phyloP scores from a whole-genome alignment of 2,888 invertebrate species.

The Lampropteryx suffumata region DNA sequence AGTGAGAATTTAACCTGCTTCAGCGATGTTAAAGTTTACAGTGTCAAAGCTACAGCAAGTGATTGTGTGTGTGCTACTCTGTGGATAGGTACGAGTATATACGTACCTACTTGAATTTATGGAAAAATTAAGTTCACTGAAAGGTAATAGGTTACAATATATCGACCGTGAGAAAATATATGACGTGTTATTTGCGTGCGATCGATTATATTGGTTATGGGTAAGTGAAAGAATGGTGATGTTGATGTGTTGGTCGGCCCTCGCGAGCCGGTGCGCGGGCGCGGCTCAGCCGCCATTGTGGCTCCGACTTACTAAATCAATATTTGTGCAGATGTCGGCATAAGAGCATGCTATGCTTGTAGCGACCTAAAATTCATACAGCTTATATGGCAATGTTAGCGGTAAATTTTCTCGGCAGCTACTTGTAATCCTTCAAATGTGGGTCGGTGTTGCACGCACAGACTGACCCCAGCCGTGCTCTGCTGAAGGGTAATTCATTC shows the following conservation, averaged over 20 bases:
- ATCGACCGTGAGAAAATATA: conserved; percentile 46
- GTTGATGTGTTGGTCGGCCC: conserved; percentile 38
- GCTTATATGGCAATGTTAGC: conserved; percentile 82
- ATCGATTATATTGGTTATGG: conserved; percentile 49
- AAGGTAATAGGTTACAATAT: too few relatives aligned
- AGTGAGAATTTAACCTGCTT: too few relatives aligned
- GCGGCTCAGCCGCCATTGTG: conserved; percentile 64
- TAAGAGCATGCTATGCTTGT: conserved; percentile 80
- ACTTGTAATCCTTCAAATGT: conserved; percentile 82
- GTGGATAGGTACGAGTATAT: too few relatives aligned
- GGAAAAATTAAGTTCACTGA: too few relatives aligned
- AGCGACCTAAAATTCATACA: conserved; percentile 82
- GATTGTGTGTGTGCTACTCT: too few relatives aligned
- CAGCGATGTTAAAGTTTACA: too few relatives aligned
- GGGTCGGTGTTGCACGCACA: conserved; percentile 78
- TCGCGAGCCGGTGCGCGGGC: conserved; percentile 38
- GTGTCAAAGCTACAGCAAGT: too few relatives aligned
- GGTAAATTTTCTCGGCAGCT: conserved; percentile 82
- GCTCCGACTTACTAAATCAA: conserved; percentile 80
- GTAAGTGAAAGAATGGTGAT: conserved; percentile 50
- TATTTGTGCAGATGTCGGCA: conserved; percentile 82
- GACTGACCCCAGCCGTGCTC: conserved; percentile 68
- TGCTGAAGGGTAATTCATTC: conserved; percentile 71
- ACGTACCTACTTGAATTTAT: too few relatives aligned
- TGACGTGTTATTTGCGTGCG: conserved; percentile 45